phyloP scores from a whole-genome alignment of 2,797 vertebrate species.

The Phrynocephalus vlangalii region DNA sequence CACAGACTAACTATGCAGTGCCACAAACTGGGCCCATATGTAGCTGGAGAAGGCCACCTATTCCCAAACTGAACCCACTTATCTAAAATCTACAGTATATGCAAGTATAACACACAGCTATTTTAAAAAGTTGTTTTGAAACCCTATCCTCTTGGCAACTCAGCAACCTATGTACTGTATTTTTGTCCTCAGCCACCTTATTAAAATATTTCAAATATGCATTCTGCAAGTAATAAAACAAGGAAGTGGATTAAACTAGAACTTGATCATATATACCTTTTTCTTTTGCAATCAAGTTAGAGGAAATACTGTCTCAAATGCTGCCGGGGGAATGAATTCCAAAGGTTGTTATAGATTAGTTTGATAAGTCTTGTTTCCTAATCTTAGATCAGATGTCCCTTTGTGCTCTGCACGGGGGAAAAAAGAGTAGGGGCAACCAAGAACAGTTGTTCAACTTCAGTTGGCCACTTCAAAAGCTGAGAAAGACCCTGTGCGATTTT shows the following conservation, averaged over 20 bases:
- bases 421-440: background rate
- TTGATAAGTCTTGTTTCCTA: background rate
- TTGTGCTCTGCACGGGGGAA: background rate
- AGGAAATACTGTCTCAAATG: conserved; percentile 60
- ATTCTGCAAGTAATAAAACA: conserved; percentile 47
- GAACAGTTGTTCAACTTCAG: background rate
- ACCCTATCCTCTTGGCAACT: conserved; percentile 34
- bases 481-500: background rate
- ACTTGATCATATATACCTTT: conserved; percentile 46
- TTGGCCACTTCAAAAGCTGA: background rate
- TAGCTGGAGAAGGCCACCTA: background rate
- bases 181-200: conserved; percentile 41
- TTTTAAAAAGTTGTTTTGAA: conserved; percentile 48
- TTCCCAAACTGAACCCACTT: background rate
- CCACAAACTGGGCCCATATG: background rate
- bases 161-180: conserved; percentile 35
- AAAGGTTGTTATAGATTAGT: conserved; percentile 48
- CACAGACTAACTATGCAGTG: background rate
- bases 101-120: background rate
- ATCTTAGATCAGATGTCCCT: background rate
- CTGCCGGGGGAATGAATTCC: conserved; percentile 43
- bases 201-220: conserved; percentile 50
- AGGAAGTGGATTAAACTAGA: conserved; percentile 43
- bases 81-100: background rate
- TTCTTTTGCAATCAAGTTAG: conserved; percentile 20